A percentile compares a stretch with the other conserved stretches of the same genome.
phyloP scores from a whole-genome alignment of 1,140 invertebrate genomes.

The Lucilia cuprina region DNA sequence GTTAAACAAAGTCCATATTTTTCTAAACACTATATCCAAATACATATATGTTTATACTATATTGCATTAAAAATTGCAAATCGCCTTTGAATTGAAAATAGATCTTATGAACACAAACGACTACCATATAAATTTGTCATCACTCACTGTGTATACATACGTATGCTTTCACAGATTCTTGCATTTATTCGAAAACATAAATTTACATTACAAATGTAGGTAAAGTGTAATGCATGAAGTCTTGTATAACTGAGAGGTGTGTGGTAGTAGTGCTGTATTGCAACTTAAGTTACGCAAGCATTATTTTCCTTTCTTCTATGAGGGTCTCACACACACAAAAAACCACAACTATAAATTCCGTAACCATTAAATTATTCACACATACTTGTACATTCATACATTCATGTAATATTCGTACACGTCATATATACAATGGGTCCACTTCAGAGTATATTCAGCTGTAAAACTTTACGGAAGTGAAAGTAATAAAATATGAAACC shows the following conservation, averaged over 20 bases:
- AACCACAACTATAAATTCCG: background rate
- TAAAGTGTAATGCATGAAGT: background rate
- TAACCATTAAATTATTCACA: background rate
- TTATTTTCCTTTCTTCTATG: background rate
- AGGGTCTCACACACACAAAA: background rate
- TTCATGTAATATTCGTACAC: background rate
- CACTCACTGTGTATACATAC: no score
- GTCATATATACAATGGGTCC: background rate
- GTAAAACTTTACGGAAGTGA: slow-evolving; percentile 1
- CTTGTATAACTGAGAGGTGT: background rate
- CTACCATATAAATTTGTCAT: no score
- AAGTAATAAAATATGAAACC: background rate
- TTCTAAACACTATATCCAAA: no score
- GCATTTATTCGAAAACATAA: background rate
- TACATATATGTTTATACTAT: no score
- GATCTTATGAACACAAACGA: no score
- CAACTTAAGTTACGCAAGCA: background rate
- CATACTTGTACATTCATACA: background rate
- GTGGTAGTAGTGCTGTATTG: background rate
- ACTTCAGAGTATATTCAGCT: background rate
- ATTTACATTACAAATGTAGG: background rate
- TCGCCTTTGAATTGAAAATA: no score
- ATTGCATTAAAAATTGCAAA: no score
- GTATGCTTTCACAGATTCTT: no score
- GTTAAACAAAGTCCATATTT: no score